These are phyloP conservation scores for Candidula unifasciata DNA, from an alignment of 2,888 invertebrate genomes.

Conservation along the genomic window DNA sequence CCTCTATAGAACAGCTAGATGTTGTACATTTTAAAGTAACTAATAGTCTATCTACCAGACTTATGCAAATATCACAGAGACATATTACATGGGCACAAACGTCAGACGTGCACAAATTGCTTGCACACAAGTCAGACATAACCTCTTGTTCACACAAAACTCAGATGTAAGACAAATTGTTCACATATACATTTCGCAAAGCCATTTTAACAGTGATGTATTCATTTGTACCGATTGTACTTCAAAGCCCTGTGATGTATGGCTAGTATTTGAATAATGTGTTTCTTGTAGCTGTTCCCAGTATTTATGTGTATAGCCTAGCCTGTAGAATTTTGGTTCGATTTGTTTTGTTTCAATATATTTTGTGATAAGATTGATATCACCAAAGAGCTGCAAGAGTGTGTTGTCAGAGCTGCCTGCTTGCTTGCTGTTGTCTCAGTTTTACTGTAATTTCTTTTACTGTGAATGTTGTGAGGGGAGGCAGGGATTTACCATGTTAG, in stretches of 20 bases:
- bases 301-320: neutral
- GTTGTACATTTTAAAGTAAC: too few relatives aligned
- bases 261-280: neutral
- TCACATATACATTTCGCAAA: neutral
- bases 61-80: too few relatives aligned
- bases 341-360: neutral
- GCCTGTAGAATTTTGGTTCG: neutral
- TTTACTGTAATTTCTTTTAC: neutral
- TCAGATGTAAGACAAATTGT: too few relatives aligned
- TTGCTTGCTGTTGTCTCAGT: neutral
- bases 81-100: too few relatives aligned
- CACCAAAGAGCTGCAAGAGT: neutral
- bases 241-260: neutral
- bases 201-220: neutral
- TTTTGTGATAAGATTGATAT: constrained; percentile 20
- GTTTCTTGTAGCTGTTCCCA: neutral
- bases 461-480: too few relatives aligned
- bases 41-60: too few relatives aligned
- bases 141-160: too few relatives aligned
- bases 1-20: too few relatives aligned
- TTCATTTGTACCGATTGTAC: neutral
- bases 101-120: too few relatives aligned
- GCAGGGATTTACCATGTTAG: too few relatives aligned
- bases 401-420: too few relatives aligned
- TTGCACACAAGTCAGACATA: too few relatives aligned